phyloP scores from a whole-genome alignment of 2,797 vertebrate genomes.

The Alauda arvensis region DNA sequence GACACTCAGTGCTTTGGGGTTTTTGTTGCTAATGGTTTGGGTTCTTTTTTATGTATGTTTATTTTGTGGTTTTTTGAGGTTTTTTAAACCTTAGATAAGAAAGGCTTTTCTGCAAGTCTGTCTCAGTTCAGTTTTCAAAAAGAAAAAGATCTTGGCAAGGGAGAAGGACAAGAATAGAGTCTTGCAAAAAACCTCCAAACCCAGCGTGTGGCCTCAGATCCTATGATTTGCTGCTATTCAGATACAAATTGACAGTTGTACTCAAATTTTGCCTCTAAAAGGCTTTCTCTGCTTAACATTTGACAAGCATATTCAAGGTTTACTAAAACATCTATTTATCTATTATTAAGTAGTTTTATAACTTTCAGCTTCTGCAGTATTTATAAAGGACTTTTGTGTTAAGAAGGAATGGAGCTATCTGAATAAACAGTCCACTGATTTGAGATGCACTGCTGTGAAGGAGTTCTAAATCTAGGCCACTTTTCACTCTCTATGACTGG shows the following conservation, averaged over 20 bases:
- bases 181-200: neutral
- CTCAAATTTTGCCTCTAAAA: neutral
- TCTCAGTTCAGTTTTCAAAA: neutral
- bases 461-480: neutral
- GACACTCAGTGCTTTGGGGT: neutral
- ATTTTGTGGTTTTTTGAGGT: neutral
- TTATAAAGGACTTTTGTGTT: neutral
- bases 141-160: neutral
- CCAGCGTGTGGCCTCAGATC: neutral
- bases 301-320: neutral
- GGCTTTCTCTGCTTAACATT: neutral
- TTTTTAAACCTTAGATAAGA: neutral
- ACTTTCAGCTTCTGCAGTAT: neutral
- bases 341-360: neutral
- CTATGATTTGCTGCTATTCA: neutral
- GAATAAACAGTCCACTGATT: neutral
- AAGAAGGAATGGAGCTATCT: neutral
- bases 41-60: rapidly evolving
- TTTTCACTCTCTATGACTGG: neutral
- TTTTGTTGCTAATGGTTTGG: neutral
- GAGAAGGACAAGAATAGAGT: neutral
- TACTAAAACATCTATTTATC: neutral
- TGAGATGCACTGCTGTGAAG: neutral
- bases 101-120: neutral
- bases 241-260: neutral